Evolutionary conservation across 2,888 invertebrate genomes (phyloP).

Genomic region (Trissolcus japonicus): DNA sequence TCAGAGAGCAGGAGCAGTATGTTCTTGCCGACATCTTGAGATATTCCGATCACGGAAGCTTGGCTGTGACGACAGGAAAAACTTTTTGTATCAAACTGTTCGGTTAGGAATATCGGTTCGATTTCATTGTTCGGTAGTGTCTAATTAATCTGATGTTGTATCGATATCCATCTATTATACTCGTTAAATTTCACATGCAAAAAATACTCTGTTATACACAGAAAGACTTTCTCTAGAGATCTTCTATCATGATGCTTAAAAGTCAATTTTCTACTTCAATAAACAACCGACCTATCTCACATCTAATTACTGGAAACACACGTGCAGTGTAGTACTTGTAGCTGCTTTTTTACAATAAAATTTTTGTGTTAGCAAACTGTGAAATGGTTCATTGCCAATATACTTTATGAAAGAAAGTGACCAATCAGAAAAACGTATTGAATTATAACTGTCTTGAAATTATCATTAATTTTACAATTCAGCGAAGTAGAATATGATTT

Average conservation of each 20-base stretch:
- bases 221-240: slow-evolving; percentile 31
- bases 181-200: neutral
- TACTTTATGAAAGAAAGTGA: slow-evolving; percentile 28
- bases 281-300: slow-evolving; percentile 31
- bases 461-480: too few species aligned
- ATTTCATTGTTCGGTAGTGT: too few species aligned
- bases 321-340: slow-evolving; percentile 19
- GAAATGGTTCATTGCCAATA: slow-evolving; percentile 20
- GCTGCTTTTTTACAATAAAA: slow-evolving; percentile 16
- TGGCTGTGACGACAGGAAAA: too few species aligned
- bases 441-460: too few species aligned
- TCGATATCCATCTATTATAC: neutral
- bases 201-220: neutral
- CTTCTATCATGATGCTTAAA: slow-evolving; percentile 12
- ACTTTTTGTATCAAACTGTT: too few species aligned
- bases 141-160: too few species aligned
- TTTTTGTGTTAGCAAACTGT: slow-evolving; percentile 17
- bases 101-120: too few species aligned
- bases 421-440: neutral
- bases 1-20: too few species aligned
- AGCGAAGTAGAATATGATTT: too few species aligned
- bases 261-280: slow-evolving; percentile 33
- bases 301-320: slow-evolving; percentile 44
- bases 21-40: too few species aligned
- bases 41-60: too few species aligned